These are phyloP conservation scores for Tachyglossus aculeatus DNA, from an alignment of 2,797 vertebrate genomes.

Conservation along the genomic window DNA sequence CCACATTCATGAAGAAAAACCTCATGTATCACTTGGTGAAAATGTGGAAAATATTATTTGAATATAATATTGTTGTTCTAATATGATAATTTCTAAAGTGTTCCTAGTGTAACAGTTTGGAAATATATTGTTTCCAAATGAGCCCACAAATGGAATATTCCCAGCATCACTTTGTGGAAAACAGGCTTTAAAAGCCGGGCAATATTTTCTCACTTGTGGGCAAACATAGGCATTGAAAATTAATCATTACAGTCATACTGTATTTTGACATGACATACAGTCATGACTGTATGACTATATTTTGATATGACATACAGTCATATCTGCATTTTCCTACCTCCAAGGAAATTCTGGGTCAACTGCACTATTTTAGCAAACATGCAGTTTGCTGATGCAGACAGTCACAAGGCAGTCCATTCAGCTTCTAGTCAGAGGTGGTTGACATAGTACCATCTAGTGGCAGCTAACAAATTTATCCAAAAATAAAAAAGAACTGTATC, in stretches of 20 bases:
- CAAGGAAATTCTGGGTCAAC: conserved; percentile 18
- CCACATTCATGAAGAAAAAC: no score
- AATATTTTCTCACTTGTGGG: conserved; percentile 9
- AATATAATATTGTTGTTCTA: neutral
- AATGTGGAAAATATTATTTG: neutral
- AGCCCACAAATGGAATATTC: neutral
- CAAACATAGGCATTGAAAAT: neutral
- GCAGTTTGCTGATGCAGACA: neutral
- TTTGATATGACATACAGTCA: no score
- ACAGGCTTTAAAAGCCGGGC: neutral
- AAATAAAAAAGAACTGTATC: no score
- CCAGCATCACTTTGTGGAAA: neutral
- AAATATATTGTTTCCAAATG: conserved; percentile 3
- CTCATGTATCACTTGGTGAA: no score
- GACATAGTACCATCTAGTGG: conserved; percentile 53
- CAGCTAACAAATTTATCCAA: conserved; percentile 12
- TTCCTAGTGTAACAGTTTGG: neutral
- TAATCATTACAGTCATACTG: conserved; percentile 1
- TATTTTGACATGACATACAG: no score
- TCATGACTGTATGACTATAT: no score
- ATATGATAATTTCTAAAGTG: neutral
- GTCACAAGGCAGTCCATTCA: neutral
- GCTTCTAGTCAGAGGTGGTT: neutral
- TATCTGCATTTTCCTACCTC: neutral
- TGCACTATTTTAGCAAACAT: neutral